Percentiles rank a stretch among this genome's conserved stretches.
Evolutionary conservation across 2,113 vertebrate species (phyloP).

Genomic region (Bothrops jararaca): DNA sequence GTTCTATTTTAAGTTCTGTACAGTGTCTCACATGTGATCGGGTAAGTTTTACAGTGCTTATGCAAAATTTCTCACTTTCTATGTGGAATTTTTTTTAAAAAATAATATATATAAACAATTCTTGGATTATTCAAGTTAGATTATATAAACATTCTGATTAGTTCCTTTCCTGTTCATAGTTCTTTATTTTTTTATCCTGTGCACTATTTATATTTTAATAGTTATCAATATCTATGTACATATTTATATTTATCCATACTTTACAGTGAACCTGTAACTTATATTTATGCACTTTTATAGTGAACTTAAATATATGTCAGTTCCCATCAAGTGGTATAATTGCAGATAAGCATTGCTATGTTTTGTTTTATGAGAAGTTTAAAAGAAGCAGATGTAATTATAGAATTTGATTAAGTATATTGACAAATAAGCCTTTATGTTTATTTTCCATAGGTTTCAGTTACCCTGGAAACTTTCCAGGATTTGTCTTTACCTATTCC

Average conservation of each 20-base stretch:
- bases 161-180: not conserved
- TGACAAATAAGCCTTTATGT: constrained; percentile 26
- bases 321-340: constrained; percentile 4
- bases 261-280: not conserved
- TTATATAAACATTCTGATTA: not conserved
- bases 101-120: not conserved
- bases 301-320: not conserved
- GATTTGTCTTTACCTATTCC: constrained; percentile 98
- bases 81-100: not conserved
- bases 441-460: constrained; percentile 78
- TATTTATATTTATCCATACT: not conserved
- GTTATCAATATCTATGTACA: not conserved
- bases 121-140: not conserved
- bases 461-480: constrained; percentile 98
- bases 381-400: not conserved
- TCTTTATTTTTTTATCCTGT: not conserved
- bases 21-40: constrained; percentile 97
- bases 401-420: not conserved
- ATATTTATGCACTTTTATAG: not conserved
- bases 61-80: not conserved
- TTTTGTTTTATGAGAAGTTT: not conserved
- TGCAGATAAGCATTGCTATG: not conserved
- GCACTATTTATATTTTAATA: not conserved
- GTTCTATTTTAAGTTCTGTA: constrained; percentile 94
- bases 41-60: constrained; percentile 74